A percentile compares a stretch with the other conserved stretches of the same genome.
Conservation (phyloP, 2,888 invertebrate species). For the Machimus atricapillus region DNA sequence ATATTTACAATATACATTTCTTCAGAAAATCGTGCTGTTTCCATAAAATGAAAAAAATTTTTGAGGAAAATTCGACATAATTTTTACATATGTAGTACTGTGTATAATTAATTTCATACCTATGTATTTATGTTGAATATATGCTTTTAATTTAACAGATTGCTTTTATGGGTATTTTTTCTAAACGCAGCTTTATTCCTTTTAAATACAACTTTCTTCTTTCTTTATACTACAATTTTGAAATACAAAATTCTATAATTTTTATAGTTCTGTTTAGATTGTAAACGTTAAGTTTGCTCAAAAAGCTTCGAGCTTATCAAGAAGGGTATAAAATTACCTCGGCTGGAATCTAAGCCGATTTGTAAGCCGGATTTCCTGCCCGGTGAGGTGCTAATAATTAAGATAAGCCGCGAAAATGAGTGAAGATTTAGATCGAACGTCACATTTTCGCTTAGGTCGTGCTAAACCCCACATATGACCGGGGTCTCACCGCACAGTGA, state of each 20-base stretch:
- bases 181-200: no score
- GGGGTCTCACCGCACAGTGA: neutral
- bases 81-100: no score
- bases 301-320: neutral
- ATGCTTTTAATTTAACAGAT: no score
- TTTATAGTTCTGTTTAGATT: neutral
- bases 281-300: neutral
- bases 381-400: neutral
- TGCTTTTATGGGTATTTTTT: no score
- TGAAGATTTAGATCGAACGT: neutral
- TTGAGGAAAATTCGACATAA: no score
- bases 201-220: no score
- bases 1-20: no score
- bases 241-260: neutral
- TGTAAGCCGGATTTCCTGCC: neutral
- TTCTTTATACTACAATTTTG: neutral
- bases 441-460: neutral
- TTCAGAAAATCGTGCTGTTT: no score
- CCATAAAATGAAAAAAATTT: no score
- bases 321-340: neutral
- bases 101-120: no score
- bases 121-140: no score
- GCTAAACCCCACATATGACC: neutral
- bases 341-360: neutral
- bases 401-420: neutral